Conservation (phyloP, 2,113 vertebrate genomes). For the Clupea harengus region DNA sequence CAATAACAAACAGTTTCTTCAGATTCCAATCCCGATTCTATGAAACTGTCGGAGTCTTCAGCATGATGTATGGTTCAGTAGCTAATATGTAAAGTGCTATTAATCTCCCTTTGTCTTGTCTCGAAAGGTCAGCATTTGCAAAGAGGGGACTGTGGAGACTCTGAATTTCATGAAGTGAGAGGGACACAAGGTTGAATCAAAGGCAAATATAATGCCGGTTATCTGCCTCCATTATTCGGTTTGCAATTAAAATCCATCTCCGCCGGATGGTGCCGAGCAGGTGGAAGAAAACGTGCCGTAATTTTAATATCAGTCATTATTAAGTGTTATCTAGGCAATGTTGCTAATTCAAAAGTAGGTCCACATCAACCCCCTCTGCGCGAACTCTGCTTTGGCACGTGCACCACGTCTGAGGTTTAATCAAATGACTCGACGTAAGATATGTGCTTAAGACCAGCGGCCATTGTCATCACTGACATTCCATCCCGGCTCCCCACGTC, state of each 20-base stretch:
- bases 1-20: conserved; percentile 33
- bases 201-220: conserved; percentile 27
- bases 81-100: conserved; percentile 65
- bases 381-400: neutral
- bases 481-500: neutral
- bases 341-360: neutral
- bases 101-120: conserved; percentile 68
- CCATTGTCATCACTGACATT: neutral
- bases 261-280: neutral
- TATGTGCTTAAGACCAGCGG: neutral
- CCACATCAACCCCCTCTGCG: neutral
- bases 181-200: conserved; percentile 39
- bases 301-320: conserved; percentile 8
- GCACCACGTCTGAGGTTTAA: neutral
- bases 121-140: conserved; percentile 67
- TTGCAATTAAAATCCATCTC: neutral
- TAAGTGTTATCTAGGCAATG: neutral
- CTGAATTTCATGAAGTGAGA: conserved; percentile 31
- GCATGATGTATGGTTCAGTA: conserved; percentile 64
- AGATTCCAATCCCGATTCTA: conserved; percentile 56
- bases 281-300: neutral
- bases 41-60: conserved; percentile 58
- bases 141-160: conserved; percentile 41
- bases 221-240: conserved; percentile 17
- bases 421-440: neutral